Evolutionary conservation across 2,797 vertebrate species (phyloP).

Genomic region (Euthynnus affinis): DNA sequence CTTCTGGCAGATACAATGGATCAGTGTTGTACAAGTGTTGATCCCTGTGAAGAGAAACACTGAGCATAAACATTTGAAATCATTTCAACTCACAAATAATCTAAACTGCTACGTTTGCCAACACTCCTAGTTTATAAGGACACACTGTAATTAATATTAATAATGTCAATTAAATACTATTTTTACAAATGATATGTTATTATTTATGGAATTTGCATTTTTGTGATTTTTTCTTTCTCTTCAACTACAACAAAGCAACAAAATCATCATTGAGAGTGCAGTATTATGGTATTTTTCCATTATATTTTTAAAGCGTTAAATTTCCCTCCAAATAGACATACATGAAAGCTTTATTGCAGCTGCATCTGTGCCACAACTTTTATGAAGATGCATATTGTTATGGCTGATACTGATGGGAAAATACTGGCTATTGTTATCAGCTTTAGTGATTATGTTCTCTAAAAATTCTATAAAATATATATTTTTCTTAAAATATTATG

Average conservation of each 20-base stretch:
- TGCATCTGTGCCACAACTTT: no score
- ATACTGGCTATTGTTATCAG: neutral
- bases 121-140: neutral
- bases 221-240: no score
- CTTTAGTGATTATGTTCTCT: neutral
- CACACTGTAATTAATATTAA: no score
- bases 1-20: constrained; percentile 93
- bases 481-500: neutral
- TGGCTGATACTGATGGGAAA: no score
- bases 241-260: neutral
- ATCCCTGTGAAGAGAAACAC: constrained; percentile 86
- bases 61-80: constrained; percentile 9
- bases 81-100: constrained; percentile 7
- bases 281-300: neutral
- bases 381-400: no score
- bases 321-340: no score
- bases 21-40: constrained; percentile 95
- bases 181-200: no score
- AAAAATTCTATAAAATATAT: no score
- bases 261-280: neutral
- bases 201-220: neutral
- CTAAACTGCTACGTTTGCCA: neutral
- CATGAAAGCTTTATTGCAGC: no score
- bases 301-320: no score
- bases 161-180: no score